These are phyloP conservation scores for Drosophila setifemur DNA, from an alignment of 1,140 invertebrate species.

Conservation along the genomic window DNA sequence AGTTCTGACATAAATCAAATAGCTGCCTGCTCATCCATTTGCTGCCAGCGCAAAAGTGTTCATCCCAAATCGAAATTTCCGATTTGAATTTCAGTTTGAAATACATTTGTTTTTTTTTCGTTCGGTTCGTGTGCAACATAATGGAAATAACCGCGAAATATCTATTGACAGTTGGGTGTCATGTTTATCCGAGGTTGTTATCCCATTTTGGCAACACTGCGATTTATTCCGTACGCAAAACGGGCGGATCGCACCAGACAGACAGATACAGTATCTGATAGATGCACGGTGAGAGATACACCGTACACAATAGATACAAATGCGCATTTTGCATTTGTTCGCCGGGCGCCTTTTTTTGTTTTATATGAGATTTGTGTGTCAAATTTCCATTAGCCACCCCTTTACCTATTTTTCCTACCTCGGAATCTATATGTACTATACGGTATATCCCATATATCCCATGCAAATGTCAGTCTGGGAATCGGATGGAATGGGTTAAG, in stretches of 20 bases:
- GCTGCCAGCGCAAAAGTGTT: conserved; percentile 2
- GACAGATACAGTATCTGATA: conserved; percentile 1
- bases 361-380: conserved; percentile 79
- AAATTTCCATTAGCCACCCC: conserved; percentile 78
- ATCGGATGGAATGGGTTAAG: conserved; percentile 15
- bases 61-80: conserved; percentile 12
- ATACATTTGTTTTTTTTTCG: background rate
- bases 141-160: conserved; percentile 82
- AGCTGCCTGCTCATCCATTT: conserved; percentile 73
- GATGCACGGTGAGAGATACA: conserved; percentile 19
- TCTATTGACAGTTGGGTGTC: conserved; percentile 83
- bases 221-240: conserved; percentile 61
- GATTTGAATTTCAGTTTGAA: conserved; percentile 6
- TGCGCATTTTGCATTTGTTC: conserved; percentile 71
- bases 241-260: conserved; percentile 46
- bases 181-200: conserved; percentile 82
- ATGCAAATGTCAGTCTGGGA: conserved; percentile 39
- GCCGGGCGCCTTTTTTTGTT: conserved; percentile 48
- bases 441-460: background rate
- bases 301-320: conserved; percentile 54
- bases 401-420: conserved; percentile 22
- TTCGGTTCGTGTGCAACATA: conserved; percentile 68
- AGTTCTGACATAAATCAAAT: conserved; percentile 82
- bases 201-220: conserved; percentile 82
- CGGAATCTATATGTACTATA: background rate